Base-by-base conservation (phyloP, 2,888 invertebrate genomes). In the Drosophila prolongata region DNA sequence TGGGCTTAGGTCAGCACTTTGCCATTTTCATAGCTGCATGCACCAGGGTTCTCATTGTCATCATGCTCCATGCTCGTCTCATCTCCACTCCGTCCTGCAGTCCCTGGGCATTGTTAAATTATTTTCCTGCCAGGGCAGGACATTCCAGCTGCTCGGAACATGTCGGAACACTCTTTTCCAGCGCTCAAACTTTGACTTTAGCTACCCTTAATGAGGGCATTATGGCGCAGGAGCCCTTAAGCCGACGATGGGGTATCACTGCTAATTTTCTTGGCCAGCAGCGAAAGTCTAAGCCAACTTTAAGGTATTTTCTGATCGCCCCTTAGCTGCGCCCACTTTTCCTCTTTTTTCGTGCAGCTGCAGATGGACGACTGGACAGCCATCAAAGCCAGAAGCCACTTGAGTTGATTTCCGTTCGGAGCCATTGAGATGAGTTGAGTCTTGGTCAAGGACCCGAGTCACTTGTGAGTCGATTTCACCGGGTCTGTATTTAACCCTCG, bases 41-140 rank as follows among this genome's bases (percentile, higher is more conserved):
- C 75, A 70, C 61, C 58, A 68, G 59, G 67, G 55, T 69, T 70
- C 66, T 74, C 66, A 72, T 64, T 75, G 72, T 67, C 78, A 64
- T 57, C 60, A 50, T 49, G 16, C 42, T 47, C 38, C 60, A 50
- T 49, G 16, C 42, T 47, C 38, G 47, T 61, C 65, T 40, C 52
- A 30, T 35, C 43, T 27, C n/a, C 55, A 5, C 38, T 30, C 34
- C 19, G 58, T 24, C 58, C 40, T 57, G 58, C 58, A 42, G 40
- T 56, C 46, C 37, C 27, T 46, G 50, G 40, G 75, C 84, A 87
- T 87, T 81, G 87, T 79, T 84, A 78, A 81, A 79, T 89, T 71
- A 81, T 77, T 81, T 85, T 80, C 58, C 75, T 87, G 85, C 76
- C 67, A 75, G 50, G 54, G 47, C 79, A 77, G 87, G 73, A 79